These are phyloP conservation scores for Trileptium ribeirensis DNA, from an alignment of 2,888 invertebrate genomes.

Conservation along the genomic window DNA sequence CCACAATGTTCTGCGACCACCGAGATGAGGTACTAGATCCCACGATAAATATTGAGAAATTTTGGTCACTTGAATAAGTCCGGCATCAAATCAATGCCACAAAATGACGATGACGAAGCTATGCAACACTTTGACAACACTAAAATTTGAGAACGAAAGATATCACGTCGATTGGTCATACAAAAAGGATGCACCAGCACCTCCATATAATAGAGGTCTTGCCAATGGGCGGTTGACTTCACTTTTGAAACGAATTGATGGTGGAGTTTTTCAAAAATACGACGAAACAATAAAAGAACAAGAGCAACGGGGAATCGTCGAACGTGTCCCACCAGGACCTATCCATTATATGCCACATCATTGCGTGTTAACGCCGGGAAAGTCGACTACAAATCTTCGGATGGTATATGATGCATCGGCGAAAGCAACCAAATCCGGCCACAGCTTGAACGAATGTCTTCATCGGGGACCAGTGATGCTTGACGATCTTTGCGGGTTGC, in stretches of 20 bases:
- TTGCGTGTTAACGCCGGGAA: slow-evolving; percentile 27
- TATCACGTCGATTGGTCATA: not conserved
- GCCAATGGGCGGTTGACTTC: not conserved
- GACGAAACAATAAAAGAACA: slow-evolving; percentile 20
- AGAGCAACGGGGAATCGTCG: slow-evolving; percentile 21
- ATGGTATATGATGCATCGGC: slow-evolving; percentile 39
- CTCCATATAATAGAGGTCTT: not conserved
- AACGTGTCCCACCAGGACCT: not conserved
- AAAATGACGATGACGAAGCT: too few species aligned
- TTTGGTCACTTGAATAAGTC: not conserved
- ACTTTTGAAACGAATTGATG: not conserved
- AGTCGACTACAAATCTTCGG: slow-evolving; percentile 34
- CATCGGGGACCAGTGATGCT: slow-evolving; percentile 30
- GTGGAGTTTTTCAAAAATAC: slow-evolving; percentile 20
- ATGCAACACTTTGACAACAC: too few species aligned
- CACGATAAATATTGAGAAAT: not conserved
- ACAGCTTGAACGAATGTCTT: slow-evolving; percentile 33
- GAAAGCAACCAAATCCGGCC: slow-evolving; percentile 11
- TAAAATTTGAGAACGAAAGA: too few species aligned
- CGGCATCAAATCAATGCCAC: too few species aligned
- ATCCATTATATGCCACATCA: slow-evolving; percentile 35
- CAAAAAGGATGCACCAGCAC: not conserved
- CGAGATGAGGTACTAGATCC: not conserved
- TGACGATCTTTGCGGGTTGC: slow-evolving; percentile 23
- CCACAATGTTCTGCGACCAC: not conserved